These are phyloP conservation scores for Oncopodura yosiiana DNA, from an alignment of 1,140 invertebrate genomes.

Conservation along the genomic window DNA sequence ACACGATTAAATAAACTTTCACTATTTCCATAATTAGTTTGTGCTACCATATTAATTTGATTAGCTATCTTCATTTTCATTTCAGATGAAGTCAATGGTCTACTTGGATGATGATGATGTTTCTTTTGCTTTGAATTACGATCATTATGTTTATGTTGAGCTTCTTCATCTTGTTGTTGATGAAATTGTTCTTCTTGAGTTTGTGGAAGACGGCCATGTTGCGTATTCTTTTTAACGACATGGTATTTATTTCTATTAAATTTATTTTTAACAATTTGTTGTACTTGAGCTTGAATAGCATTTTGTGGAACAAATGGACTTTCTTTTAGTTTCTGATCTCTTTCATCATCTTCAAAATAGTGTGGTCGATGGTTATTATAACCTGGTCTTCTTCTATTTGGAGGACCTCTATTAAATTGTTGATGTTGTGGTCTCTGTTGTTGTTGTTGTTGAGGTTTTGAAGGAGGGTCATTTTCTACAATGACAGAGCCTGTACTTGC, in stretches of 20 bases:
- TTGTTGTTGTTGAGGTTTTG: not conserved
- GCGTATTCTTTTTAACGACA: slow-evolving; percentile 1
- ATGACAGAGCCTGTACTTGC: slow-evolving; percentile 3
- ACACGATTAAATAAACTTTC: not conserved
- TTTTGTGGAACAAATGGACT: not conserved
- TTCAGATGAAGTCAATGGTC: no score
- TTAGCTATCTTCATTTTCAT: no score
- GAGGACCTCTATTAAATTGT: not conserved
- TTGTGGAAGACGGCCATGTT: not conserved
- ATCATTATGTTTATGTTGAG: slow-evolving; percentile 3
- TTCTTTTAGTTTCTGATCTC: slow-evolving; percentile 6
- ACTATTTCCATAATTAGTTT: not conserved
- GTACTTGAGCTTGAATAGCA: not conserved
- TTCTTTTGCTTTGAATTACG: no score
- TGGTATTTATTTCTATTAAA: not conserved
- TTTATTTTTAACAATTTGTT: not conserved
- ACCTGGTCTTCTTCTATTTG: not conserved
- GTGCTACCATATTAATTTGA: not conserved
- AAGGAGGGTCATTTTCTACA: slow-evolving; percentile 7
- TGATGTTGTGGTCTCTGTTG: not conserved
- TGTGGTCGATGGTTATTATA: not conserved
- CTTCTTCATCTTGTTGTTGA: slow-evolving; percentile 3
- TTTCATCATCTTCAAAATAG: slow-evolving; percentile 18
- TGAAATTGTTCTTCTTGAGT: slow-evolving; percentile 2
- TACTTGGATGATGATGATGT: no score